A percentile compares a stretch with the other conserved stretches of the same genome.
phyloP scores from a whole-genome alignment of 2,888 invertebrate species.

The Oligia strigilis region DNA sequence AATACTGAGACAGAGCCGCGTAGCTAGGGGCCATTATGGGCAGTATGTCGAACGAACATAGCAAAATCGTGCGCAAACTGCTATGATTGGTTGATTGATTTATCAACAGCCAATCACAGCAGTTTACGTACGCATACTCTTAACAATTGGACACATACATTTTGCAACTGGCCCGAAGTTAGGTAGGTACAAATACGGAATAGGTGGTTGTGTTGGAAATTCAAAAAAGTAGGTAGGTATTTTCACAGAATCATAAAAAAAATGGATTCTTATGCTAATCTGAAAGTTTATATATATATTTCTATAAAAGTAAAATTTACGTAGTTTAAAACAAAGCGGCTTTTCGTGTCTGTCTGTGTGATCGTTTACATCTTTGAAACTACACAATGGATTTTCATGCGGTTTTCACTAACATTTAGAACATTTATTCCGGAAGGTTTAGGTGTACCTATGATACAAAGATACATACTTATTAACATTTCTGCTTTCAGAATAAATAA shows the following conservation, averaged over 20 bases:
- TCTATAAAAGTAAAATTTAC: conserved; percentile 18
- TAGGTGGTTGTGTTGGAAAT: neutral
- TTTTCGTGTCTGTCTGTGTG: neutral
- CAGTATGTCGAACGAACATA: neutral
- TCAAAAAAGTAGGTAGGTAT: neutral
- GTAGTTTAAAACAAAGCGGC: conserved; percentile 1
- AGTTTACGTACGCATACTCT: neutral
- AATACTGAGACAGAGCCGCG: neutral
- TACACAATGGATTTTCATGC: neutral
- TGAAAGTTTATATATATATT: conserved; percentile 16
- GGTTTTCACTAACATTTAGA: neutral
- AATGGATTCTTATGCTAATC: neutral
- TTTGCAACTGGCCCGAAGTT: neutral
- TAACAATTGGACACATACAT: neutral
- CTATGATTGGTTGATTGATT: neutral
- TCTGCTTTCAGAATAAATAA: neutral
- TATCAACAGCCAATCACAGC: neutral
- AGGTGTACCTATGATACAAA: neutral
- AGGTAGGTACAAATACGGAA: no score
- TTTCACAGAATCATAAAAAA: neutral
- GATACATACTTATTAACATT: neutral
- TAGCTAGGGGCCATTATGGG: neutral
- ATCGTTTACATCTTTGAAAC: neutral
- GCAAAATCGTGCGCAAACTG: neutral
- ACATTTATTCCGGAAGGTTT: neutral